Base-by-base conservation (phyloP, 2,113 vertebrate species). In the Dissostichus mawsoni region DNA sequence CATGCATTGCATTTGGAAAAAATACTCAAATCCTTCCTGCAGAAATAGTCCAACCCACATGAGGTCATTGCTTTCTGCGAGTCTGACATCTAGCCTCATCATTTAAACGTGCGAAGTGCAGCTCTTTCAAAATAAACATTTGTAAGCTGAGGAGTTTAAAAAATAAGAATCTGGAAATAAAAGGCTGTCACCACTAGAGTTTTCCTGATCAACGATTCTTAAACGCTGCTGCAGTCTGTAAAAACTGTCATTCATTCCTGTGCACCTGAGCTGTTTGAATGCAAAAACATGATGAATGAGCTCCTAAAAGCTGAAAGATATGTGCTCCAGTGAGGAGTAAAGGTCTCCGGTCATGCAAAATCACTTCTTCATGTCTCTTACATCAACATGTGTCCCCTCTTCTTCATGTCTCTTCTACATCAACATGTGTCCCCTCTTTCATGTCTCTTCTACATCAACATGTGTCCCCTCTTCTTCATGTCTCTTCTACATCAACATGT, bases 171-270 rank as follows among this genome's bases (percentile, higher is more conserved):
- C 8, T 44, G 45, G 47, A 65, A 56, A 68, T 17, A 29, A 65
- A 62, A 81, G 44, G 18, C 56, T 67, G 48, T 78, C 74, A 78
- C 10, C 16, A 36, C 33, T 61, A 47, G 11, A 69, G 6, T 51
- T 73, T 69, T 36, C 33, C 41, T 44, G 36, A 29, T 66, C 44
- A 45, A 29, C 29, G 11, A 10, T 11, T 52, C 7, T n/a, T n/a
- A n/a, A n/a, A 20, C 16, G 48, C 58, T 74, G 58, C 63, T 59
- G 41, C 59, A 65, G 33, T 52, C 1, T 36, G 41, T 55, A 68
- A 25, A 59, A 58, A 50, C 23, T 51, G 2, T 3, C 58, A 36
- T 17, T 53, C 6, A 67, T 71, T 62, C n/a, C 53, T 20, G 5
- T 5, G 29, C 17, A 51, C 4, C 0, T 10, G 8, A 61, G 10